Base-by-base conservation (phyloP, 2,113 vertebrate species). In the Periophthalmus modestus region DNA sequence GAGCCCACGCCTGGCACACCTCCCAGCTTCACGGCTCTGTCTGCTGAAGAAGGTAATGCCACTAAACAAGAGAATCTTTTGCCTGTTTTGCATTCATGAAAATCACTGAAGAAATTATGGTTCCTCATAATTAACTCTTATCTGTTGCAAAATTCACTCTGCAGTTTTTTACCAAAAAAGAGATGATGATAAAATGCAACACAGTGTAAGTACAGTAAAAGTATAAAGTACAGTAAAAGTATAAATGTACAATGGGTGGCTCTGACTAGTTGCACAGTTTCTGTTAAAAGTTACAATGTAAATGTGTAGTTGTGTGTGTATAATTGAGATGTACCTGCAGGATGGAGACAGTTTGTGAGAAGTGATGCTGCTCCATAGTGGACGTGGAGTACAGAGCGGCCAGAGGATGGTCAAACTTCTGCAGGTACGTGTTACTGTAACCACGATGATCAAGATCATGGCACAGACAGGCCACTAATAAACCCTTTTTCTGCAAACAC, bases 331-430 rank as follows among this genome's bases (percentile, higher is more conserved):
- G 94, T 96, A 99, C 98, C 98, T 99, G 98, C 65, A 99, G 93
- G 89, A 99, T 97, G 81, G 98, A 96, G 85, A 99, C 97, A 0
- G 98, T 99, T 93, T 99, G 98, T 0, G 98, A 99, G 89, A 99
- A 99, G 91, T 99, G 98, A 79, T 99, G 98, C 82, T 99, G 98
- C 83, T 99, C 98, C 98, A 99, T 99, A 19, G 97, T 99, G 73
- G 98, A 99, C 0, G 97, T 97, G 89, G 97, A 98, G 85, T 99
- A 99, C 12, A 99, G 94, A 0, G 97, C 98, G 2, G 98, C 97
- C 86, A 99, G 92, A 0, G 98, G 98, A 81, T 99, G 97, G 87
- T 99, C 98, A 79, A 99, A 99, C 83, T 99, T 99, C 94, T 99
- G 98, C 84, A 99, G 94, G 89, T 99, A 99, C 72, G 95, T 94